Evolutionary conservation across 2,888 invertebrate genomes (phyloP).

Genomic region (Torymus auratus): DNA sequence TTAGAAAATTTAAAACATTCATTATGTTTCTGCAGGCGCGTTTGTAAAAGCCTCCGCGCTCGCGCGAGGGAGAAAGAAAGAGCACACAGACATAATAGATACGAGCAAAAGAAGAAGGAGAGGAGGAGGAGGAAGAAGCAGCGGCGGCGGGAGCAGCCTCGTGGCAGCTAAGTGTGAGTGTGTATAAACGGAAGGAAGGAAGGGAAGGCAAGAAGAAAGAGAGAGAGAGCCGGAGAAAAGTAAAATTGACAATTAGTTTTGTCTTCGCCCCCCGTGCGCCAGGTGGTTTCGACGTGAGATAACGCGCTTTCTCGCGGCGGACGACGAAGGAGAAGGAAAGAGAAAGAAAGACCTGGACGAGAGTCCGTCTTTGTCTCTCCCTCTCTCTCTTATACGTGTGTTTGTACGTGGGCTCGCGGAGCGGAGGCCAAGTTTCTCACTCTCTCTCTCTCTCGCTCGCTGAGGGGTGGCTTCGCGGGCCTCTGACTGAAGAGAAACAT

Average conservation of each 20-base stretch:
- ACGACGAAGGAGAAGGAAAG: conserved; percentile 29
- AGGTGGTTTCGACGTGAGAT: conserved; percentile 68
- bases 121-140: background rate
- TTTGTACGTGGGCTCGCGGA: too few relatives aligned
- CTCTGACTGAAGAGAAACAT: conserved; percentile 74
- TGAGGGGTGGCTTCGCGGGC: conserved; percentile 44
- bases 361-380: conserved; percentile 7
- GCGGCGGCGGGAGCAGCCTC: too few relatives aligned
- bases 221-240: conserved; percentile 51
- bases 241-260: conserved; percentile 63
- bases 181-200: conserved; percentile 13
- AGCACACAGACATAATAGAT: conserved; percentile 21
- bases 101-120: conserved; percentile 20
- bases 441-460: background rate
- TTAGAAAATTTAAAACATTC: conserved; percentile 52
- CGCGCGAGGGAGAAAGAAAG: too few relatives aligned
- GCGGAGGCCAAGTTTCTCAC: background rate
- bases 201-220: conserved; percentile 8
- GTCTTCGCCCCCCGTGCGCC: conserved; percentile 61
- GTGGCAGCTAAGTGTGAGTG: too few relatives aligned
- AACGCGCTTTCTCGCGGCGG: conserved; percentile 56
- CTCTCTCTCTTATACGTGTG: too few relatives aligned
- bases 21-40: conserved; percentile 37
- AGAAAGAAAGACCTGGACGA: conserved; percentile 42
- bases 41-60: conserved; percentile 25